Conservation (phyloP, 2,888 invertebrate genomes). For the Lapara coniferarum region DNA sequence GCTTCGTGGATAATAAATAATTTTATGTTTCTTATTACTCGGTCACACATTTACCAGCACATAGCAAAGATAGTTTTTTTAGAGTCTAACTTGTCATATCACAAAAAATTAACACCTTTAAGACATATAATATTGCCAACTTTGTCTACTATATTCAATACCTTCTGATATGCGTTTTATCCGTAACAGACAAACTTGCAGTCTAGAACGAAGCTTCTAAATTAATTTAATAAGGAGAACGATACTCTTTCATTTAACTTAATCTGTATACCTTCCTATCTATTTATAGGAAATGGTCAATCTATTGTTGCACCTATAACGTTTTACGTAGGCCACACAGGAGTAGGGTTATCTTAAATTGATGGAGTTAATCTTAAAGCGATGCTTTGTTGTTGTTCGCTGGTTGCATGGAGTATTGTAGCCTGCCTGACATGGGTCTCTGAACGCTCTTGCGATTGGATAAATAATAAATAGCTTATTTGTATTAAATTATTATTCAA, state of each 20-base stretch:
- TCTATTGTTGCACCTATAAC: slow-evolving; percentile 39
- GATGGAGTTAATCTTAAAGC: slow-evolving; percentile 74
- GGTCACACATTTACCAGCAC: too few species aligned
- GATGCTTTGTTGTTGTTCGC: slow-evolving; percentile 68
- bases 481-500: neutral
- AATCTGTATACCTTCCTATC: neutral
- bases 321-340: slow-evolving; percentile 63
- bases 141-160: too few species aligned
- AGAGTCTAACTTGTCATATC: too few species aligned
- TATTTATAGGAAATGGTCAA: slow-evolving; percentile 20
- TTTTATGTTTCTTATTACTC: too few species aligned
- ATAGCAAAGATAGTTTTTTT: too few species aligned
- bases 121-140: too few species aligned
- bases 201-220: slow-evolving; percentile 3
- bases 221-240: slow-evolving; percentile 10
- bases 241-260: slow-evolving; percentile 31
- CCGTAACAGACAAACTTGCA: neutral
- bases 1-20: too few species aligned
- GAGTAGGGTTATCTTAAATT: slow-evolving; percentile 70
- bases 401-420: slow-evolving; percentile 59
- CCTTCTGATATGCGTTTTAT: neutral
- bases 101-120: too few species aligned
- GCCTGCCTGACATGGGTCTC: slow-evolving; percentile 54
- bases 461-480: slow-evolving; percentile 26
- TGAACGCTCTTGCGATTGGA: slow-evolving; percentile 44